These are phyloP conservation scores for Pyrgus malvae DNA, from an alignment of 2,888 invertebrate genomes.

Conservation along the genomic window DNA sequence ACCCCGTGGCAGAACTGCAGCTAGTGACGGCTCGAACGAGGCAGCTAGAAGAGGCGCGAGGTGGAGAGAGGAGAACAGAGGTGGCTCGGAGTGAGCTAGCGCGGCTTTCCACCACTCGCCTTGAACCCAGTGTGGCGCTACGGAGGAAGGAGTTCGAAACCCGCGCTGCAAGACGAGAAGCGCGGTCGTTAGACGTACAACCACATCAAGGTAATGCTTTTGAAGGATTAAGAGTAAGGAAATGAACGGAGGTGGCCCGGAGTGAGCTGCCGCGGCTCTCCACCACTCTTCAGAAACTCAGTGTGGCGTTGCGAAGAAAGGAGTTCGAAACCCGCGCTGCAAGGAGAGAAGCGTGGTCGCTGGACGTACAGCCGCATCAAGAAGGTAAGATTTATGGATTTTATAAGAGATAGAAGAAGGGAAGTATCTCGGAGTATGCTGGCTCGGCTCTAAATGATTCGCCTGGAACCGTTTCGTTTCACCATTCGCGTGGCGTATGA, in stretches of 20 bases:
- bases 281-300: background rate
- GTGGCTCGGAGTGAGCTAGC: constrained; percentile 86
- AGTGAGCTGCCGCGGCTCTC: no score
- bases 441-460: constrained; percentile 84
- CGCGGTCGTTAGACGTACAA: constrained; percentile 73
- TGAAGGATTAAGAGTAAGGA: no score
- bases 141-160: constrained; percentile 88
- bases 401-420: constrained; percentile 84
- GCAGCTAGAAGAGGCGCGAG: constrained; percentile 86
- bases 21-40: constrained; percentile 88
- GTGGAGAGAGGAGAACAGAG: constrained; percentile 84
- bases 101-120: constrained; percentile 84
- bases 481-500: constrained; percentile 87
- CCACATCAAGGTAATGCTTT: constrained; percentile 68
- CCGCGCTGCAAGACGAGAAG: constrained; percentile 66
- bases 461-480: constrained; percentile 87
- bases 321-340: background rate
- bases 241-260: no score
- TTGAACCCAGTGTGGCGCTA: constrained; percentile 88
- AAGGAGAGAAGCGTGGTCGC: background rate
- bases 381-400: no score
- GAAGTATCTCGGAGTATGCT: constrained; percentile 86
- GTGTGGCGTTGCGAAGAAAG: background rate
- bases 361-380: background rate
- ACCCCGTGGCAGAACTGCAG: constrained; percentile 79